Base-by-base conservation (phyloP, 2,113 vertebrate genomes). In the Aix galericulata region DNA sequence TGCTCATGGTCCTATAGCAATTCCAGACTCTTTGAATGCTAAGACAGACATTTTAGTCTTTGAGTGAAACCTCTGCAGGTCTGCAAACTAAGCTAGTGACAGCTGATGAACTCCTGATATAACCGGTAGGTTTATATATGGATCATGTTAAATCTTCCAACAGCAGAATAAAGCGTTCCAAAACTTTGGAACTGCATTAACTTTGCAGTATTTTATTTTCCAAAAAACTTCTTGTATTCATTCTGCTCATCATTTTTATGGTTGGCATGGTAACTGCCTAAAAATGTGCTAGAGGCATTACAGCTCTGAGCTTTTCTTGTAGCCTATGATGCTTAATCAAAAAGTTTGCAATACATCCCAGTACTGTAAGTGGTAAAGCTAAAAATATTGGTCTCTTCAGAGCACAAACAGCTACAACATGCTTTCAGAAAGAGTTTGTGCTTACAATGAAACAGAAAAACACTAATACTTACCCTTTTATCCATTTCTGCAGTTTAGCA, bases 241-340 rank as follows among this genome's bases (percentile, higher is more conserved):
- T 94, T 93, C 91, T 94, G 92, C 79, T 96, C 89, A 95, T 93
- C 90, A 93, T 93, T 96, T 96, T 94, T 94, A 87, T 1, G 0
- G 96, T 97, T 97, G 97, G 89, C 97, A 96, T 96, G 91, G 96
- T 81, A 96, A 97, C 96, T 87, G 80, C 91, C 94, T 97, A 96
- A 97, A 97, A 97, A 95, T 96, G 96, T 89, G 58, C 88, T 93
- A 67, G 53, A 95, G 67, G 86, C 94, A 96, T 92, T 97, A 94
- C 79, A 94, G 88, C 92, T 91, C 93, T 89, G 87, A 96, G 97
- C 91, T 95, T 93, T 97, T 94, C 95, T 93, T 96, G 91, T 92
- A 96, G 82, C 50, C 83, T 93, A 77, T 69, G 86, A 92, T 94
- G 91, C 94, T 97, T 97, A 97, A 97, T 97, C 94, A 97, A 97